Percentiles rank a stretch among this genome's conserved stretches.
Conservation (phyloP, 2,888 invertebrate genomes). For the Nomada ferruginata region DNA sequence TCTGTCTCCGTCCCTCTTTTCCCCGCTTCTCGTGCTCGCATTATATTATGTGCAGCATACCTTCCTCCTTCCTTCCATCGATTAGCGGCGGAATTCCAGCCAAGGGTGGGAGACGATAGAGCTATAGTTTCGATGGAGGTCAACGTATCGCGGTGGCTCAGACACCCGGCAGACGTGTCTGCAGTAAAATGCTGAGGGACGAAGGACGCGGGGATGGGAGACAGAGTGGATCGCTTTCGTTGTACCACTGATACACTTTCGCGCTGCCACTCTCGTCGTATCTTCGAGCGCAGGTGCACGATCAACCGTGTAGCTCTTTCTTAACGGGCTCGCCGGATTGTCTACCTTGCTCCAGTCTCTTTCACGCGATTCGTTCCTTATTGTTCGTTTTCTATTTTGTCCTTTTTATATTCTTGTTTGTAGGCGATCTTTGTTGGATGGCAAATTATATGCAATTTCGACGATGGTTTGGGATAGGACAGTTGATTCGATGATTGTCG, state of each 20-base stretch:
- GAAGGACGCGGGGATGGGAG: constrained; percentile 60
- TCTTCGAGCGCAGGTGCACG: constrained; percentile 37
- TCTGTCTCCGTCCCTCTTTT: constrained; percentile 64
- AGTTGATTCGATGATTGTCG: no score
- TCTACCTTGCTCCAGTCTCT: no score
- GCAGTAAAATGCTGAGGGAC: constrained; percentile 69
- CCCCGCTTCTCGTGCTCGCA: constrained; percentile 72
- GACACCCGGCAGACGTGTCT: constrained; percentile 78
- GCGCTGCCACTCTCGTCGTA: constrained; percentile 21
- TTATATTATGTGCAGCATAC: constrained; percentile 74
- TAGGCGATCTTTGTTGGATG: no score
- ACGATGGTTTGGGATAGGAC: no score
- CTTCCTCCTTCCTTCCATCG: constrained; percentile 72
- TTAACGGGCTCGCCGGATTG: neutral
- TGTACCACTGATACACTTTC: constrained; percentile 72
- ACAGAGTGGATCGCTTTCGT: constrained; percentile 60
- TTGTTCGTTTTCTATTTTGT: no score
- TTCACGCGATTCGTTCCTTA: no score
- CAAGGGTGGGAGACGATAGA: constrained; percentile 59
- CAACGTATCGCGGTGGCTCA: constrained; percentile 77
- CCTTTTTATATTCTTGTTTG: no score
- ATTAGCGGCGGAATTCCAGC: constrained; percentile 76
- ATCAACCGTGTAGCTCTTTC: neutral
- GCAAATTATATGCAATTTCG: no score
- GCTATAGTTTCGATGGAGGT: constrained; percentile 78